Base-by-base conservation (phyloP, 2,888 invertebrate species). In the Tinea pellionella region DNA sequence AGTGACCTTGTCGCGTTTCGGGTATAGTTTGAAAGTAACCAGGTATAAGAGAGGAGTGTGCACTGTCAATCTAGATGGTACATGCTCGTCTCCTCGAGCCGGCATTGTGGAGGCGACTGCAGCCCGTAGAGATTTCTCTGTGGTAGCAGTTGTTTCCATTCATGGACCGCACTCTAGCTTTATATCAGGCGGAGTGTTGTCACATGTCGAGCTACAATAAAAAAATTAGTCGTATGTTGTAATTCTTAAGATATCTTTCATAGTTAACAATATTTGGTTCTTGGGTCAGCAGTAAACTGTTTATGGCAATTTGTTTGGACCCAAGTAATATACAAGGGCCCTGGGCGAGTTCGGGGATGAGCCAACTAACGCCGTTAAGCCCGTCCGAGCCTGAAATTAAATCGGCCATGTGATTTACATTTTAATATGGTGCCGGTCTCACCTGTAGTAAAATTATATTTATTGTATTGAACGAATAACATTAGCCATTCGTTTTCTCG, bases 371-470 rank as follows among this genome's bases (percentile, higher is more conserved):
- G 47, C 19, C 53, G 19, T 53, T 53, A 53, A 53, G 53, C 53
- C 47, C 53, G 53, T 53, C 53, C 53, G 53, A 24, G 53, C 53
- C 53, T 53, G 53, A 53, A 53, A 53, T 53, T 53, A 53, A 53
- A 53, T 53, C 53, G 53, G 19, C 53, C 53, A 53, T 53, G 53
- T 53, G 53, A 53, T 53, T 53, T 53, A 53, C 53, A 53, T 53
- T 53, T 53, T 53, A 53, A 53, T 53, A 53, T 53, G 53, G 53
- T 53, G 16, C 19, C 12, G 24, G 24, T 2, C 24, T 11, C 53
- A 53, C 53, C 53, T 53, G 53, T 24, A 53, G 12, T 53, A 53
- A 24, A 53, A 53, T 53, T 18, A n/a, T 19, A 53, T 53, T 53
- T 53, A 53, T 53, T 53, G 9, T 24, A 53, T 53, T 53, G 24